phyloP scores from a whole-genome alignment of 2,113 vertebrate genomes.

The Seriola rivoliana region DNA sequence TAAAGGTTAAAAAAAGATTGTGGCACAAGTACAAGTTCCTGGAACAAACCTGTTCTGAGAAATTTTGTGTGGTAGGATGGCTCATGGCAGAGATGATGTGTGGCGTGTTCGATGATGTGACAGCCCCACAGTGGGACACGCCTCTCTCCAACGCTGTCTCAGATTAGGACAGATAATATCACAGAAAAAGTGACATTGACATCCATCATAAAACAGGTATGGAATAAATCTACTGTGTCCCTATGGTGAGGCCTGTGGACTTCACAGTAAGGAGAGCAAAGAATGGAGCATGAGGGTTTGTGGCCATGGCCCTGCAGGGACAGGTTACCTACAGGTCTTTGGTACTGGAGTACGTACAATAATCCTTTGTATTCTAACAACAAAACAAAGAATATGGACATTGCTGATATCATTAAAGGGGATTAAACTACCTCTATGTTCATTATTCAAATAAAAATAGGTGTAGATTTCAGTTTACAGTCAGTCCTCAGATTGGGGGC shows the following conservation, averaged over 20 bases:
- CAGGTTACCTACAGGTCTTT: neutral
- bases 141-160: neutral
- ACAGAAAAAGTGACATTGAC: neutral
- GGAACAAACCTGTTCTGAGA: conserved; percentile 61
- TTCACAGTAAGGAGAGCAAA: neutral
- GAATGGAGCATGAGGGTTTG: neutral
- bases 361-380: neutral
- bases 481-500: neutral
- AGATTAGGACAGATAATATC: neutral
- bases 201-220: neutral
- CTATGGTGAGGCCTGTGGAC: neutral
- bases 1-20: too few species aligned
- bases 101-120: neutral
- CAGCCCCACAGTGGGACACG: neutral
- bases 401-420: neutral
- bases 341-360: neutral
- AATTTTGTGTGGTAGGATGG: neutral
- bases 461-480: neutral
- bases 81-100: fast-evolving
- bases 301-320: neutral
- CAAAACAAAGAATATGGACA: neutral
- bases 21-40: neutral
- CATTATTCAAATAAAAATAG: neutral
- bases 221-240: neutral
- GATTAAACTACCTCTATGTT: neutral